Evolutionary conservation across 53 echinoderm and acorn worm species (phyloP).

Genomic region (Apostichopus leukothele): DNA sequence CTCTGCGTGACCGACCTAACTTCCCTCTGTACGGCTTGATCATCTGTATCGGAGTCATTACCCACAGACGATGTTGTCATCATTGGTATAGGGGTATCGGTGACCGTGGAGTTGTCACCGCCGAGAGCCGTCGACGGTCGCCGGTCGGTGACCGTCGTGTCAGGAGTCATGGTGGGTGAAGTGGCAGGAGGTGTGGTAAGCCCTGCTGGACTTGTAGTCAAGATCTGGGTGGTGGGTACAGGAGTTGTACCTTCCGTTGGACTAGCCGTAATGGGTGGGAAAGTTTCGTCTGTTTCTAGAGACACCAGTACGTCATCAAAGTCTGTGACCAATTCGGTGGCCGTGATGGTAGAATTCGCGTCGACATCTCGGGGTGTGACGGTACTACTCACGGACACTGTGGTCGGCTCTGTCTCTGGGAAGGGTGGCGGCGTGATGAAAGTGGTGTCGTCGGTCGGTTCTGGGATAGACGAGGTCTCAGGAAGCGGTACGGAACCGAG

Average conservation of each 20-base stretch:
- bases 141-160: background rate
- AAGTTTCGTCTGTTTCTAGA: conserved; percentile 9
- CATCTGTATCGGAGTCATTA: background rate
- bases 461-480: conserved; percentile 11
- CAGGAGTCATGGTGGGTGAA: background rate
- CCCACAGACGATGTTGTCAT: background rate
- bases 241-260: background rate
- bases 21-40: conserved; percentile 16
- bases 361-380: background rate
- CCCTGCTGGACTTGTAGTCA: conserved; percentile 19
- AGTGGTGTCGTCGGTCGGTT: conserved; percentile 15
- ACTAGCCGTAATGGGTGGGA: background rate
- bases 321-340: conserved; percentile 26
- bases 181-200: conserved; percentile 21
- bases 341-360: background rate
- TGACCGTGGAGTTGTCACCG: background rate
- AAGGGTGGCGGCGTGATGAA: conserved; percentile 67
- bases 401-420: background rate
- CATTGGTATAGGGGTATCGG: background rate
- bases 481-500: conserved; percentile 60
- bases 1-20: conserved; percentile 52
- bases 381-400: background rate
- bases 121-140: background rate
- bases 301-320: conserved; percentile 1
- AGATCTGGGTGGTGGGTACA: background rate